Percentiles rank a stretch among this genome's conserved stretches.
These are phyloP conservation scores for Micrasema minimum DNA, from an alignment of 1,140 invertebrate genomes.

Conservation along the genomic window DNA sequence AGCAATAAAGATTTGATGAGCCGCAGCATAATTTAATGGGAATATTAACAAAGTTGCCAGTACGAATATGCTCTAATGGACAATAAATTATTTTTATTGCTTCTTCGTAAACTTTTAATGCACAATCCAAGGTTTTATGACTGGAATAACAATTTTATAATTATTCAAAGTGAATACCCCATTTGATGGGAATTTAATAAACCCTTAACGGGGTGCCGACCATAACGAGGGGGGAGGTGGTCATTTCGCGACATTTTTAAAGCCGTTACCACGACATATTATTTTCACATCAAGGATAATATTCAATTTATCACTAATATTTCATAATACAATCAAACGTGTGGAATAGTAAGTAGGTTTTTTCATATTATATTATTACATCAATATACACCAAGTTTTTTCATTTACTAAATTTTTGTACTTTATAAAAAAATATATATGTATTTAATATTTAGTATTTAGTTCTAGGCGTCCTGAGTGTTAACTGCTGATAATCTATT, in stretches of 20 bases:
- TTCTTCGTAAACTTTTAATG: neutral
- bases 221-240: conserved; percentile 8
- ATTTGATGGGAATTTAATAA: conserved; percentile 25
- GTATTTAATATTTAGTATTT: too few relatives aligned
- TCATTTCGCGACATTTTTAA: conserved; percentile 9
- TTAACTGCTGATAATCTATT: too few relatives aligned
- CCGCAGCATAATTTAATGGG: neutral
- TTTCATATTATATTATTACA: too few relatives aligned
- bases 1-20: neutral
- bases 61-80: neutral
- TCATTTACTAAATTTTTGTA: too few relatives aligned
- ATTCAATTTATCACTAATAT: too few relatives aligned
- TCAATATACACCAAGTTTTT: too few relatives aligned
- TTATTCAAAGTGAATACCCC: conserved; percentile 17
- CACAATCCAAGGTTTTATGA: conserved; percentile 16
- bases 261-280: conserved; percentile 1
- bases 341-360: too few relatives aligned
- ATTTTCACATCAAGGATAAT: too few relatives aligned
- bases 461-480: too few relatives aligned
- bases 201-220: neutral
- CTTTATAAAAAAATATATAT: too few relatives aligned
- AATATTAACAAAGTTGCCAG: neutral
- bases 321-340: too few relatives aligned
- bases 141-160: conserved; percentile 8
- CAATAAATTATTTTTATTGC: conserved; percentile 20